phyloP scores from a whole-genome alignment of 2,113 vertebrate species.

The Sceloporus tristichus region DNA sequence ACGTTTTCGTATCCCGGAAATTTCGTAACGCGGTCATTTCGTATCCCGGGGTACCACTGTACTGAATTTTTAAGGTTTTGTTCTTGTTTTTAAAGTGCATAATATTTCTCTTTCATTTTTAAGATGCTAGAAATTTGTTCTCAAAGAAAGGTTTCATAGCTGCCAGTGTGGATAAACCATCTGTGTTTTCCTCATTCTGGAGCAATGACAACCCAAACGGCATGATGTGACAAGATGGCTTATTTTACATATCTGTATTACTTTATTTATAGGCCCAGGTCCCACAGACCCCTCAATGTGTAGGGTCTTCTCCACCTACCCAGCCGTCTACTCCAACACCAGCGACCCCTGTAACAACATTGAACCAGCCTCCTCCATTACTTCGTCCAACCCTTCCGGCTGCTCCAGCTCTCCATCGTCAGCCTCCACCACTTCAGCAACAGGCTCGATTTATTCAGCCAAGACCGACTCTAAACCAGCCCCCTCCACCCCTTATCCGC shows the following conservation, averaged over 20 bases:
- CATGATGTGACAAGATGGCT: constrained; percentile 33
- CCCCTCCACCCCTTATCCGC: constrained; percentile 93
- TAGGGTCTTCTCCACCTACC: constrained; percentile 88
- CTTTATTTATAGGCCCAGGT: constrained; percentile 82
- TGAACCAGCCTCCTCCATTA: constrained; percentile 95
- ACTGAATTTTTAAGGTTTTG: neutral
- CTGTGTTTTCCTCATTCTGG: constrained; percentile 78
- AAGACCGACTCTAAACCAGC: constrained; percentile 90
- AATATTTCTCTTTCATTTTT: constrained; percentile 64
- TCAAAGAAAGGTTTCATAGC: constrained; percentile 72
- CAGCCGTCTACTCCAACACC: constrained; percentile 82
- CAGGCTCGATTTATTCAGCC: constrained; percentile 94
- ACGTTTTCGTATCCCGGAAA: no score
- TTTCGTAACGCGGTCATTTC: no score
- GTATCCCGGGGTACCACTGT: no score
- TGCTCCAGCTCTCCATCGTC: constrained; percentile 93
- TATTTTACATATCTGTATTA: constrained; percentile 72
- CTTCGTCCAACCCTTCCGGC: constrained; percentile 92
- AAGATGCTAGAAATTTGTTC: constrained; percentile 70
- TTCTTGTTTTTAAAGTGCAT: neutral
- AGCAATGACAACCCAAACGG: constrained; percentile 75
- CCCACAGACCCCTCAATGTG: constrained; percentile 85
- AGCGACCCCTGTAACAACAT: constrained; percentile 79
- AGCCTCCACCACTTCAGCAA: constrained; percentile 95
- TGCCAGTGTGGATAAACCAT: constrained; percentile 66